Evolutionary conservation across 2,797 vertebrate species (phyloP), one percentile per base, ranked within the genome.

Genomic region (Lycodopsis pacificus): DNA sequence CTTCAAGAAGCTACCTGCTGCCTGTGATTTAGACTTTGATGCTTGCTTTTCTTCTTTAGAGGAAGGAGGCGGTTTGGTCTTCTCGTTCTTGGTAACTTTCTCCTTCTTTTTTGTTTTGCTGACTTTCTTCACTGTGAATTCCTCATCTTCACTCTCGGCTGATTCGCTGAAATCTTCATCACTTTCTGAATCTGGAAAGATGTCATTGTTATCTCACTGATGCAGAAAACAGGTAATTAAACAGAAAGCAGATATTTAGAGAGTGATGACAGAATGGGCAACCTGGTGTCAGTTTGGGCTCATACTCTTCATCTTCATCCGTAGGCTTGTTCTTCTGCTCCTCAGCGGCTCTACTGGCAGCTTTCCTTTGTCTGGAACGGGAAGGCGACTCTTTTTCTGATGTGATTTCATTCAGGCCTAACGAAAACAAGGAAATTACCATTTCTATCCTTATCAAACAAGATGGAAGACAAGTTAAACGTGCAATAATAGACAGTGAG

Each of bases 331-430:
- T 91, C 61, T 68, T 94, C 67, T 81, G 90, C n/a, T 65, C 81
- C 27, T 85, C 72, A 1, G 71, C 8, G 15, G 82, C 73, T 85
- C 89, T 88, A 22, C 77, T 73, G 1, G 81, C 71, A 65, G 90
- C 64, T 56, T 85, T 93, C 73, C 76, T 95, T 73, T 90, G 93
- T 67, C 72, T 84, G 17, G 69, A 53, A 7, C 49, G 51, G 11
- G 13, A 13, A 6, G 25, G 27, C 3, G 61, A 9, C 0, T 86
- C 84, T 14, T 79, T 89, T 59, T 94, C 93, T 65, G 91, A 76
- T 19, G 86, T 91, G 82, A 97, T 95, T 78, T 90, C 84, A 86
- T 96, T 92, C 34, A 97, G 86, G 38, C 94, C 97, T 97, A 42
- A 61, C 49, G 32, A 88, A 66, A 27, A 32, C 5, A 4, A 51